phyloP scores from a whole-genome alignment of 1,140 invertebrate species.

The Neelides sp. region DNA sequence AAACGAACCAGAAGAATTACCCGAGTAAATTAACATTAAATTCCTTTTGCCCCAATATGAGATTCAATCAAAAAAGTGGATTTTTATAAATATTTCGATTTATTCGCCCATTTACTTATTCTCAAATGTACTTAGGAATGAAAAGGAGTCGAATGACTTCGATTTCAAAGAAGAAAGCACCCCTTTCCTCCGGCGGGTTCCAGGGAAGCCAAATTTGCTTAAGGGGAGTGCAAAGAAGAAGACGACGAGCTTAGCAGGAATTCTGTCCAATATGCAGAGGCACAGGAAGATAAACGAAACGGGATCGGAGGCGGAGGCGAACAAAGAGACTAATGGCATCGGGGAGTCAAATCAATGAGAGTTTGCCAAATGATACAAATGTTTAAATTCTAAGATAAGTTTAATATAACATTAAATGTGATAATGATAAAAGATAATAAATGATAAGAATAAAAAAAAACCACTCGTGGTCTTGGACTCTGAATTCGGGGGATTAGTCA shows the following conservation, averaged over 20 bases:
- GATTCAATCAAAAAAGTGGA: slow-evolving; percentile 22
- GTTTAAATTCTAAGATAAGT: no score
- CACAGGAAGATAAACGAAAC: slow-evolving; percentile 49
- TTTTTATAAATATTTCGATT: neutral
- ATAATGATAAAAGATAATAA: no score
- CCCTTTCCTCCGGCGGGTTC: slow-evolving; percentile 47
- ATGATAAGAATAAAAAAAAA: no score
- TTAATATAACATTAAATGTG: no score
- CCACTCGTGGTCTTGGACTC: no score
- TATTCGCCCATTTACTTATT: slow-evolving; percentile 2
- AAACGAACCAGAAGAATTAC: slow-evolving; percentile 22
- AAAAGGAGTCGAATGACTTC: slow-evolving; percentile 51
- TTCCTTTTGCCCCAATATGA: slow-evolving; percentile 27
- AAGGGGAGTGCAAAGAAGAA: slow-evolving; percentile 62
- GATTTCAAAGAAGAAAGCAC: slow-evolving; percentile 62
- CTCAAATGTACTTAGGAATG: slow-evolving; percentile 34
- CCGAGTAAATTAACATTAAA: no score
- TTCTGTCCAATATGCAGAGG: slow-evolving; percentile 56
- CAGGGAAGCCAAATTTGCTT: slow-evolving; percentile 45
- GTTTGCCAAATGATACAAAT: no score
- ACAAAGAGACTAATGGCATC: neutral
- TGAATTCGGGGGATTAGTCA: no score
- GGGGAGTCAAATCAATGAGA: slow-evolving; percentile 3
- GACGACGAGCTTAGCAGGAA: slow-evolving; percentile 58
- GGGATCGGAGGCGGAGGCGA: slow-evolving; percentile 48